Evolutionary conservation across 64 coral and sea anemone species (phyloP).

Genomic region (Catalaphyllia jardinei): DNA sequence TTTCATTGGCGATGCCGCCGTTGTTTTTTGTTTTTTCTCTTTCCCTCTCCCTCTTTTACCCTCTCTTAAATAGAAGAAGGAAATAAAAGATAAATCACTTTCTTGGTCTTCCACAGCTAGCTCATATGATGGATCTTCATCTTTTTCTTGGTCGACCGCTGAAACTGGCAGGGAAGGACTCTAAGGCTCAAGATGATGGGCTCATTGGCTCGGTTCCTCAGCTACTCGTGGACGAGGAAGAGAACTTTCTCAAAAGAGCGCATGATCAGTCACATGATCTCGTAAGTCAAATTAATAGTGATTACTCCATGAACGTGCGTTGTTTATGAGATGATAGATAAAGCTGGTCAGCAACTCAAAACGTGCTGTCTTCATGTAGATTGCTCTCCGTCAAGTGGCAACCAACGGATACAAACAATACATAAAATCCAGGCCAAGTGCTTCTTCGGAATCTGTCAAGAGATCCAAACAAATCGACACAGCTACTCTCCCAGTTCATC

Average conservation of each 20-base stretch:
- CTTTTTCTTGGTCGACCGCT: conserved; percentile 91
- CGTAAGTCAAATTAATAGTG: conserved; percentile 26
- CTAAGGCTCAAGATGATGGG: conserved; percentile 41
- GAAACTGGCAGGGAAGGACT: conserved; percentile 48
- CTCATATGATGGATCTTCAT: conserved; percentile 89
- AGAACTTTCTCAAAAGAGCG: conserved; percentile 71
- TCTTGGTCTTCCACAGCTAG: conserved; percentile 29
- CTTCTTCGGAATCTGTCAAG: conserved; percentile 95
- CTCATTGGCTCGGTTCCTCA: conserved; percentile 85
- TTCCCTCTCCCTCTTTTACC: too few relatives aligned
- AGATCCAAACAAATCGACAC: conserved; percentile 64
- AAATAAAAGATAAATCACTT: too few relatives aligned
- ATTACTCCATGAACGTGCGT: background rate
- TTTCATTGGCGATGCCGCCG: too few relatives aligned
- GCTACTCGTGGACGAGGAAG: conserved; percentile 75
- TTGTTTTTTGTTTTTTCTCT: too few relatives aligned
- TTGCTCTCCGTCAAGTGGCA: conserved; percentile 65
- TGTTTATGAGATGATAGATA: background rate
- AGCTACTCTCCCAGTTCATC: conserved; percentile 59
- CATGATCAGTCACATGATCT: conserved; percentile 75
- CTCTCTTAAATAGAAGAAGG: too few relatives aligned
- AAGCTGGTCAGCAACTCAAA: background rate
- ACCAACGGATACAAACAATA: conserved; percentile 97
- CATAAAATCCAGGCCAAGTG: conserved; percentile 68
- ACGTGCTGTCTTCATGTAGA: conserved; percentile 25